Evolutionary conservation across 2,888 invertebrate genomes (phyloP).

Genomic region (Melikaiella ostensackeni): DNA sequence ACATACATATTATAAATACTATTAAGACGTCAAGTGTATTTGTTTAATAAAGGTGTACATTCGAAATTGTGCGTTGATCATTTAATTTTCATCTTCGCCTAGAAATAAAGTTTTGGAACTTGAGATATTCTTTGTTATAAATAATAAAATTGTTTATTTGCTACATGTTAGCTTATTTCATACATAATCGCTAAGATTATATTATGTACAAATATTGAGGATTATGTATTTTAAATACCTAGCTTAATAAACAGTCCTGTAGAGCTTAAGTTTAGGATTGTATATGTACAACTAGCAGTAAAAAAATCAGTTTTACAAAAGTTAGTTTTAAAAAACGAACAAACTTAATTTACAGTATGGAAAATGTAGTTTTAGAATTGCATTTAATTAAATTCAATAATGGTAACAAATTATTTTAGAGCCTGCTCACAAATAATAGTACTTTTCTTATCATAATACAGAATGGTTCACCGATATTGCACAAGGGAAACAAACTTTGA

Average conservation of each 20-base stretch:
- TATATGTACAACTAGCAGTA: conserved; percentile 47
- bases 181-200: conserved; percentile 45
- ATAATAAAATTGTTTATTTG: conserved; percentile 58
- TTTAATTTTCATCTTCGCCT: not conserved
- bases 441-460: not conserved
- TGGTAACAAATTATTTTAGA: not conserved
- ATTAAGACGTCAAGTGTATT: conserved; percentile 77
- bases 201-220: conserved; percentile 50
- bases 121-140: conserved; percentile 54
- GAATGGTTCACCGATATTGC: conserved; percentile 13
- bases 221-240: conserved; percentile 44
- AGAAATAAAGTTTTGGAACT: not conserved
- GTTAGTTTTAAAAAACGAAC: not conserved
- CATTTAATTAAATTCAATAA: conserved; percentile 1
- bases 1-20: conserved; percentile 74
- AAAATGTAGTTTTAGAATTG: not conserved
- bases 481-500: not conserved
- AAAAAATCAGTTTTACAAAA: conserved; percentile 36
- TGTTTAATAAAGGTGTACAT: conserved; percentile 78
- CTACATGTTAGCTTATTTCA: conserved; percentile 21
- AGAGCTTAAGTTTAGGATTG: conserved; percentile 30
- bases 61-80: conserved; percentile 63
- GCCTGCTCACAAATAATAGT: conserved; percentile 1
- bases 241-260: conserved; percentile 43
- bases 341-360: conserved; percentile 15